Base-by-base conservation (phyloP, 1,140 invertebrate species). In the Arctopsyche grandis region DNA sequence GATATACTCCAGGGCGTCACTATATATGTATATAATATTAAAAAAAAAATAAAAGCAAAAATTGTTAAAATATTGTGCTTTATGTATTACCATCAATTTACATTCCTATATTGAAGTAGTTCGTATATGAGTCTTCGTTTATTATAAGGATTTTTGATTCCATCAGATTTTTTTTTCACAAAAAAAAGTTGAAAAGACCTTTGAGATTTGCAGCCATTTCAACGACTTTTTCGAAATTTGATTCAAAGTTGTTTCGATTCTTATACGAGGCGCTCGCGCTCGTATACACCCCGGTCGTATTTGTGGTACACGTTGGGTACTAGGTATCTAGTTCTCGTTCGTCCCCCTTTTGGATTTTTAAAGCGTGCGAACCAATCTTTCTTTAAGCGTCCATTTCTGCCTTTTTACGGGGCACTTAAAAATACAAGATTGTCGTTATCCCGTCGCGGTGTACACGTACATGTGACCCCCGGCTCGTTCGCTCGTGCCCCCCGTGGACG, bases 171-270 rank as follows among this genome's bases (percentile, higher is more conserved):
- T 38, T 38, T 1, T 4, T 38, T 4, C 29, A 38, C 1, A 38
- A 38, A 38, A 38, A 38, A 38, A 38, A 38, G 29, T 38, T 4
- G 7, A 7, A 1, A 16, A 1, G 5, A 16, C 21, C 1, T 58
- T 38, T 38, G 29, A 38, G 29, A 38, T 1, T 38, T 7, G 7
- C 1, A 1, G 29, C 29, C 1, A 4, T 38, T 38, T 38, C 7
- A 7, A 7, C 29, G 7, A 38, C 29, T 38, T 38, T 38, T 38
- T 7, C 69, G 56, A 77, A 78, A 80, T 80, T 69, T 77, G 79
- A 80, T 77, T 71, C 79, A 77, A 80, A 81, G 80, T 77, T 63
- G 80, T 79, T 81, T 79, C 77, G 73, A 81, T 79, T 76, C 80
- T 81, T 76, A 79, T 79, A 66, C 24, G 69, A 70, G 58, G 77